Conservation (phyloP, 1,140 invertebrate species). For the Trichonephila inaurata region DNA sequence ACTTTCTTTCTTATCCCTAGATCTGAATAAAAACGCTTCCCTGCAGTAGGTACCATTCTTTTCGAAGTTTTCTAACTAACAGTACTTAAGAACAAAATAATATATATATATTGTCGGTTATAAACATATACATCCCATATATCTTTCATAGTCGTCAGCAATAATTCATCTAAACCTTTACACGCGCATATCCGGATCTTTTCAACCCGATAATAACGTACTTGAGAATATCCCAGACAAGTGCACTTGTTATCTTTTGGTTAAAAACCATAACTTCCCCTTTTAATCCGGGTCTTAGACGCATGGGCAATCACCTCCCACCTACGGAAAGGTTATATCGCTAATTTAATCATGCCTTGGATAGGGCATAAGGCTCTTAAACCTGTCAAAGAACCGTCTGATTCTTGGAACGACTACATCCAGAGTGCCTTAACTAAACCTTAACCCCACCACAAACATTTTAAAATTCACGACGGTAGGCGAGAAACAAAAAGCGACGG, state of each 20-base stretch:
- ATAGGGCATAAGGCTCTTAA: background rate
- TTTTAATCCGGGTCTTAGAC: background rate
- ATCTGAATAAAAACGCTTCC: too few species aligned
- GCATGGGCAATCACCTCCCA: background rate
- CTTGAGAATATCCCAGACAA: background rate
- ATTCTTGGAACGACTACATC: background rate
- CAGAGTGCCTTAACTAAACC: background rate
- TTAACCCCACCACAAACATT: conserved; percentile 23
- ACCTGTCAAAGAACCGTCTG: background rate
- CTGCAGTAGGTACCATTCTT: too few species aligned
- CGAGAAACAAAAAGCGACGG: background rate
- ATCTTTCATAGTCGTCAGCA: background rate
- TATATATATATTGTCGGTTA: too few species aligned
- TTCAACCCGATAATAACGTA: background rate
- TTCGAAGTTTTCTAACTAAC: too few species aligned
- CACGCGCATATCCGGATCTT: background rate
- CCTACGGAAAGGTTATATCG: background rate
- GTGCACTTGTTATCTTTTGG: background rate
- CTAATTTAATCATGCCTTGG: background rate
- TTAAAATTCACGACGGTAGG: background rate
- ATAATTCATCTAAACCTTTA: background rate
- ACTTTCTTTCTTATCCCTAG: too few species aligned
- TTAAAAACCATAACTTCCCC: conserved; percentile 9
- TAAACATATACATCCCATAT: too few species aligned
- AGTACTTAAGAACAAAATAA: too few species aligned